Base-by-base conservation (phyloP, 2,113 vertebrate genomes). In the Protomyctophum bolini region DNA sequence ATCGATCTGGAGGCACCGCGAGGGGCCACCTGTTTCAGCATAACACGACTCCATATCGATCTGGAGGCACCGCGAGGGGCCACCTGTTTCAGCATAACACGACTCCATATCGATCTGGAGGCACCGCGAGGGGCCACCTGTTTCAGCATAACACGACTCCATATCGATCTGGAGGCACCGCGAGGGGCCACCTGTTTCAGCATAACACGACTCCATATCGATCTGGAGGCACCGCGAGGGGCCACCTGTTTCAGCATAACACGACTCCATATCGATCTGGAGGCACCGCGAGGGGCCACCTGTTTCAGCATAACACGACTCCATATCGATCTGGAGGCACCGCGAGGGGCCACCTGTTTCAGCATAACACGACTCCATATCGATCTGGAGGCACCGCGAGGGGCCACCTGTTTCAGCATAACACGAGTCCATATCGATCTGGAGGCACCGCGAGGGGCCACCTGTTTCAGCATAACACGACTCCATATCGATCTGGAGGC, bases 381-480 rank as follows among this genome's bases (percentile, higher is more conserved):
- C 54, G 71, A 80, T 87, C 79, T 59, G 14, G 55, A 58, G 61
- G 76, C 73, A 62, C 72, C 76, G 70, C 56, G 62, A 51, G 84
- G n/a, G n/a, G 63, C 85, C 89, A 91, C 88, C 89, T 92, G 91
- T 88, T 73, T 52, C 81, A 87, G 81, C 86, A 86, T n/a, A 88
- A 86, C 86, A 81, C 66, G 68, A 73, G 63, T 55, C 46, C 10
- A 33, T 66, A 72, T 76, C 54, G 71, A 80, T 87, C 79, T 59
- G 14, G 55, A 58, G 61, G 76, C 73, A 62, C 72, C 76, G 68
- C 56, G 59, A 51, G 84, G n/a, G n/a, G 63, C 85, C 89, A 91
- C 88, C 89, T 92, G 91, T 88, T 73, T 52, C 81, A 87, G 81
- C 86, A 86, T n/a, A 88, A 86, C 86, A 81, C 66, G 68, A 73